phyloP scores from a whole-genome alignment of 2,888 invertebrate genomes.

The Hyalella azteca region DNA sequence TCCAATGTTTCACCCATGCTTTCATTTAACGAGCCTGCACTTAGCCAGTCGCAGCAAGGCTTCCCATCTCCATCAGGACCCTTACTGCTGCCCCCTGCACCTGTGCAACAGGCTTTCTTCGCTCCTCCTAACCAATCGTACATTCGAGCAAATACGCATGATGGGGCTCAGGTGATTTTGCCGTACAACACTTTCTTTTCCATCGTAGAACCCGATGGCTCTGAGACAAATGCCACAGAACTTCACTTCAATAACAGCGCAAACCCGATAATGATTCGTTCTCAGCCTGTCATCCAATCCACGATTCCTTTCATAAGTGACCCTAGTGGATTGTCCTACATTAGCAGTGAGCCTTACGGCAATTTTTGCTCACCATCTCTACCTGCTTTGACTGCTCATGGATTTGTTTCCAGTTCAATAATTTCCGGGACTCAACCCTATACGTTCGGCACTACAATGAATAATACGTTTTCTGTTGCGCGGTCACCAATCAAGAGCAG shows the following conservation, averaged over 20 bases:
- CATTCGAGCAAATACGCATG: slow-evolving; percentile 15
- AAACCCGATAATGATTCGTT: neutral
- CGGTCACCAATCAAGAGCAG: neutral
- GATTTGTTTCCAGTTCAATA: too few relatives aligned
- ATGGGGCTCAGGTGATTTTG: neutral
- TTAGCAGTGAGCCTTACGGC: neutral
- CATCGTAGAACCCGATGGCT: neutral
- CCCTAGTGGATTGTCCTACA: neutral
- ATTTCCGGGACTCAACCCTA: too few relatives aligned
- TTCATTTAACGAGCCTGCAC: neutral
- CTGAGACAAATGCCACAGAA: neutral
- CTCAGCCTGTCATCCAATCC: neutral
- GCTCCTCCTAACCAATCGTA: neutral
- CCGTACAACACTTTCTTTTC: slow-evolving; percentile 16
- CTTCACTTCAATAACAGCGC: neutral
- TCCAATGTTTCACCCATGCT: neutral
- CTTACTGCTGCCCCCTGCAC: neutral
- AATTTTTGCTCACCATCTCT: neutral
- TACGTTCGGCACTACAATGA: neutral
- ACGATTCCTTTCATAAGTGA: neutral
- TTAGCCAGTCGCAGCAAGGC: neutral
- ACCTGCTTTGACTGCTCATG: neutral
- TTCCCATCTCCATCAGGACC: neutral
- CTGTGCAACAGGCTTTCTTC: neutral
- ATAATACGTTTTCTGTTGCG: neutral